Percentiles rank a stretch among this genome's conserved stretches.
phyloP scores from a whole-genome alignment of 2,888 invertebrate genomes.

The Tinea semifulvella region DNA sequence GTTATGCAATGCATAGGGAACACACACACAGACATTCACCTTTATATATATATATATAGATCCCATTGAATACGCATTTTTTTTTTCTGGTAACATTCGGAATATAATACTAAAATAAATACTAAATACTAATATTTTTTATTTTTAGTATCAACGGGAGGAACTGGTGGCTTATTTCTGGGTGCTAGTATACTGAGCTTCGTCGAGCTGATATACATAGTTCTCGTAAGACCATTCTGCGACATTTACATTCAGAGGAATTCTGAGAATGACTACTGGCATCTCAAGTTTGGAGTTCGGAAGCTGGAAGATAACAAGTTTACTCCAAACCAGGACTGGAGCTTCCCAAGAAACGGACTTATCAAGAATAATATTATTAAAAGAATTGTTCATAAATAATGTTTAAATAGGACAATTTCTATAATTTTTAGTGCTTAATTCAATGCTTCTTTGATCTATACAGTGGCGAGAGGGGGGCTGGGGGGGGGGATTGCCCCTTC shows the following conservation, averaged over 20 bases:
- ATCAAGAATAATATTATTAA: background rate
- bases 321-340: constrained; percentile 34
- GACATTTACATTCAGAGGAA: constrained; percentile 50
- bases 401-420: background rate
- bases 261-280: constrained; percentile 42
- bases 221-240: constrained; percentile 54
- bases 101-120: too few species aligned
- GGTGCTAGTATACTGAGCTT: constrained; percentile 74
- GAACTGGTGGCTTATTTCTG: constrained; percentile 71
- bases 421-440: background rate
- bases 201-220: constrained; percentile 70
- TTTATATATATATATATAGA: too few species aligned
- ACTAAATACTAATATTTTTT: background rate
- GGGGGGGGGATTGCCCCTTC: too few species aligned
- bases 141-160: constrained; percentile 70
- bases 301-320: constrained; percentile 42
- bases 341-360: constrained; percentile 19
- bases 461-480: too few species aligned
- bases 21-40: too few species aligned
- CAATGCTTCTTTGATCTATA: too few species aligned
- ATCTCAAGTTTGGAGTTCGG: constrained; percentile 42
- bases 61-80: too few species aligned
- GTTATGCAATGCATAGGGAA: too few species aligned
- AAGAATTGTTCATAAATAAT: constrained; percentile 5
- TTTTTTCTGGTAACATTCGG: too few species aligned